Evolutionary conservation across 2,113 vertebrate genomes (phyloP), one percentile per base, ranked within the genome.

Genomic region (Chaetodon auriga): DNA sequence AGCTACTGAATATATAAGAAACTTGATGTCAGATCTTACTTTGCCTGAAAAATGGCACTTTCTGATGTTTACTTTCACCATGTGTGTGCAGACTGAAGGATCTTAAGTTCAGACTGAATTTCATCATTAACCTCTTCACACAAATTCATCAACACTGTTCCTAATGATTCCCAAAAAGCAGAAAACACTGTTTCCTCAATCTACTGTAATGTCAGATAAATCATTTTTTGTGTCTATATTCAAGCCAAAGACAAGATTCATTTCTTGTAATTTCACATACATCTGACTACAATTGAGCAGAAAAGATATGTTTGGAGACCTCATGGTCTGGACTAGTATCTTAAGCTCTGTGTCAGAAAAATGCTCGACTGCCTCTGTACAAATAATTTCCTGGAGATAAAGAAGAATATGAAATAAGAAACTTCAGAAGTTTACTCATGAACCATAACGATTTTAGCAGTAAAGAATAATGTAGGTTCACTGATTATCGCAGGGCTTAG

Each of bases 41-140:
- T 19, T 69, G 30, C 30, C 30, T 30, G 12, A 54, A 4, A 57
- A 70, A 25, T 1, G 15, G 7, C 18, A 55, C 13, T 23, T 6
- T 54, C 12, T 15, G 36, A 38, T 55, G 36, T 16, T 54, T 51
- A 51, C 64, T 49, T 68, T 10, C 2, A 9, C 7, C 36, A 36
- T 38, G 19, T 38, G 51, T 43, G n/a, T 43, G 36, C 21, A 13
- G 25, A 54, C 7, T 19, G 53, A 71, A 12, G 41, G 41, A 19
- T 46, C 61, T n/a, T 63, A 30, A 30, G 30, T 30, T 30, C 30
- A 30, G 30, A 30, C 30, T 63, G 36, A 41, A 36, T 41, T 43
- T 49, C 35, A 19, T 60, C 57, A 69, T 53, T 53, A 43, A 53
- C 45, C 66, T 62, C 38, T 25, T 12, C 60, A 60, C 53, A 68